Percentiles rank a stretch among this genome's conserved stretches.
Evolutionary conservation across 2,797 vertebrate genomes (phyloP).

Genomic region (Peromyscus aztecus): DNA sequence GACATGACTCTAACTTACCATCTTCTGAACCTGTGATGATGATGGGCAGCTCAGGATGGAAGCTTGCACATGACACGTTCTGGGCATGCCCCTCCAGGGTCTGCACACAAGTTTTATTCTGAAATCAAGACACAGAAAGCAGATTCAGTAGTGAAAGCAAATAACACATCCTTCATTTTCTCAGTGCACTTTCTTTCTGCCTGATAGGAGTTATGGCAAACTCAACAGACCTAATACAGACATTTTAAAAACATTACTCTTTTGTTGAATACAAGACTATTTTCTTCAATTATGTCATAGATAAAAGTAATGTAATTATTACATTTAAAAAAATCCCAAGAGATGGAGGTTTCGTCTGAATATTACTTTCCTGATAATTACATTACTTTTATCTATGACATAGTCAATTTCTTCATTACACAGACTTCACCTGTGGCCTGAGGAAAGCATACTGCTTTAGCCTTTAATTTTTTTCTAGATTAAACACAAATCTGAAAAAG

Average conservation of each 20-base stretch:
- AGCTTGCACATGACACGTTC: slow-evolving; percentile 98
- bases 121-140: slow-evolving; percentile 65
- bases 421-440: neutral
- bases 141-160: slow-evolving; percentile 56
- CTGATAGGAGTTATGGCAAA: neutral
- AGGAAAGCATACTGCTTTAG: neutral
- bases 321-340: neutral
- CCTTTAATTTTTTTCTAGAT: slow-evolving; percentile 56
- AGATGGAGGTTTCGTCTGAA: slow-evolving; percentile 32
- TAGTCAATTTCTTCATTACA: neutral
- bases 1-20: slow-evolving; percentile 88
- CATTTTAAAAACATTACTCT: neutral
- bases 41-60: slow-evolving; percentile 98
- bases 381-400: neutral
- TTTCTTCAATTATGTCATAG: slow-evolving; percentile 46
- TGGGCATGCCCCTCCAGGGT: slow-evolving; percentile 98
- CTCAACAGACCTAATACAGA: slow-evolving; percentile 9
- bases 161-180: slow-evolving; percentile 3
- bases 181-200: neutral
- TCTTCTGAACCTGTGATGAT: slow-evolving; percentile 99
- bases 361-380: neutral
- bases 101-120: slow-evolving; percentile 99
- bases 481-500: slow-evolving; percentile 34
- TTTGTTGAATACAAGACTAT: neutral
- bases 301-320: slow-evolving; percentile 22